Evolutionary conservation across 2,888 invertebrate species (phyloP).

Genomic region (Saturnia japonica): DNA sequence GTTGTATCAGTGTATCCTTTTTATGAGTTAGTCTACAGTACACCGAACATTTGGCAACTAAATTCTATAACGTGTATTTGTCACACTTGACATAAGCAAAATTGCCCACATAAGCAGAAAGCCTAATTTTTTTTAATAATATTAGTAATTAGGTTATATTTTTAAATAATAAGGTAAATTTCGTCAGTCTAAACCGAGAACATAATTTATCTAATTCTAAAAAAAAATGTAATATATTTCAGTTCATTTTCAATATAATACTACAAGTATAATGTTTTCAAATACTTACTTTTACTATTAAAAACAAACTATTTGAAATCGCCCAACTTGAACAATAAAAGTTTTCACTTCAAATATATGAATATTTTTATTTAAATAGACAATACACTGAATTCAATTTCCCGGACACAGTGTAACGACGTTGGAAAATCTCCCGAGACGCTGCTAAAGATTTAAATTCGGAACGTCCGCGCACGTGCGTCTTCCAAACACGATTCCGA

Average conservation of each 20-base stretch:
- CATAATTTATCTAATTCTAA: no score
- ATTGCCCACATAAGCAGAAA: no score
- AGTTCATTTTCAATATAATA: not conserved
- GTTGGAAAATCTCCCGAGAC: constrained; percentile 10
- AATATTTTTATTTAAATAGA: not conserved
- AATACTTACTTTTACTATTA: not conserved
- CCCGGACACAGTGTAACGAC: not conserved
- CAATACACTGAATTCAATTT: constrained; percentile 8
- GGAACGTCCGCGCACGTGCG: constrained; percentile 22
- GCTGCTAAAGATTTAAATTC: not conserved
- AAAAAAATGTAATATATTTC: not conserved
- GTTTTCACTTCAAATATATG: not conserved
- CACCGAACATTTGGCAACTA: no score
- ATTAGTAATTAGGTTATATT: no score
- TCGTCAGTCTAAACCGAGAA: no score
- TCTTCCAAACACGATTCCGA: constrained; percentile 35
- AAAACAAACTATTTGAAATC: not conserved
- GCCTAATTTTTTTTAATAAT: no score
- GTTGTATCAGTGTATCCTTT: no score
- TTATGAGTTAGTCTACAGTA: no score
- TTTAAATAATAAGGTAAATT: no score
- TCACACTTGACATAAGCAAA: no score
- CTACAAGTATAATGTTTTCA: not conserved
- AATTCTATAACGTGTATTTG: no score
- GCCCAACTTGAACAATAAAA: not conserved